Evolutionary conservation across 2,888 invertebrate genomes (phyloP).

Genomic region (Plagodis pulveraria): DNA sequence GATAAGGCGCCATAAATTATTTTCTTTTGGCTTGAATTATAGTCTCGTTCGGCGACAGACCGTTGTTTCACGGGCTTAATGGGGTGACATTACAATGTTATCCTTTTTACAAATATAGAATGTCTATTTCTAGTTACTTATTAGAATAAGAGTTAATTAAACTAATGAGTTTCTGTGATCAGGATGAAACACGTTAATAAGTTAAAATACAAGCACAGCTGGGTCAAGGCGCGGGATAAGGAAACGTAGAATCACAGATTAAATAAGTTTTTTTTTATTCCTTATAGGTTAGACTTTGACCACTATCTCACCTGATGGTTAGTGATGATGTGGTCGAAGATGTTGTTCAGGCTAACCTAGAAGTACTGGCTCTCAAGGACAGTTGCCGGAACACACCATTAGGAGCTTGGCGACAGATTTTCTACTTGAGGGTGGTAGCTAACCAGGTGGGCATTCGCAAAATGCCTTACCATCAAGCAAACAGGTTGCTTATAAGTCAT

Average conservation of each 20-base stretch:
- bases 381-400: too few species aligned
- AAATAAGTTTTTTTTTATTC: too few species aligned
- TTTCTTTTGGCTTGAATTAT: slow-evolving; percentile 70
- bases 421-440: too few species aligned
- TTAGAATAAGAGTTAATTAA: slow-evolving; percentile 14
- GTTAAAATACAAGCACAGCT: neutral
- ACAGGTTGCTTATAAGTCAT: too few species aligned
- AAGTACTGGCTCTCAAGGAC: too few species aligned
- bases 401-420: too few species aligned
- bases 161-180: slow-evolving; percentile 14
- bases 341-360: too few species aligned
- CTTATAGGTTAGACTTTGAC: too few species aligned
- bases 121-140: slow-evolving; percentile 36
- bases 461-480: too few species aligned
- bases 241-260: neutral
- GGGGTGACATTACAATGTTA: slow-evolving; percentile 60
- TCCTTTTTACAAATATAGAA: slow-evolving; percentile 42
- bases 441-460: too few species aligned
- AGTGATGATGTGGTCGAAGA: too few species aligned
- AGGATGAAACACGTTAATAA: neutral
- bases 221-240: neutral
- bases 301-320: too few species aligned
- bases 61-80: slow-evolving; percentile 68
- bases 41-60: slow-evolving; percentile 61
- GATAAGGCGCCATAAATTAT: slow-evolving; percentile 76